phyloP scores from a whole-genome alignment of 2,888 invertebrate species.

The Zootermopsis nevadensis region DNA sequence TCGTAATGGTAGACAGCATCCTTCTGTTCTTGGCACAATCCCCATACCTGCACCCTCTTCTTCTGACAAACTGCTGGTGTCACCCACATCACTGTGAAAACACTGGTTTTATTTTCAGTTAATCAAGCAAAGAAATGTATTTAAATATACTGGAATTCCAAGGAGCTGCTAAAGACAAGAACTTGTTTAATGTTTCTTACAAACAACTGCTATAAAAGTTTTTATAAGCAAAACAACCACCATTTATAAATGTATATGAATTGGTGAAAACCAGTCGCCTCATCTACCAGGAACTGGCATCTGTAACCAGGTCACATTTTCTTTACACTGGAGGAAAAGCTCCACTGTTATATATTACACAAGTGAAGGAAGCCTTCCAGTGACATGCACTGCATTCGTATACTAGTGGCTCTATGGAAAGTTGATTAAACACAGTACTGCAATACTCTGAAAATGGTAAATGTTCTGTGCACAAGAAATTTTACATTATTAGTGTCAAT shows the following conservation, averaged over 20 bases:
- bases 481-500: too few relatives aligned
- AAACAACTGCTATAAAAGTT: too few relatives aligned
- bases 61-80: conserved; percentile 78
- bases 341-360: background rate
- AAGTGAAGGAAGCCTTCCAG: conserved; percentile 8
- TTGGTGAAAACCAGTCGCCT: background rate
- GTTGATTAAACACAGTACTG: too few relatives aligned
- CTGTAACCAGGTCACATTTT: background rate
- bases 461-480: too few relatives aligned
- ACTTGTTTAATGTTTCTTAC: too few relatives aligned
- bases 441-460: too few relatives aligned
- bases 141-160: too few relatives aligned
- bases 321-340: conserved; percentile 24
- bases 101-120: background rate
- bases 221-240: too few relatives aligned
- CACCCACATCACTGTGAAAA: conserved; percentile 78
- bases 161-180: too few relatives aligned
- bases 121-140: background rate
- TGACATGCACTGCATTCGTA: background rate
- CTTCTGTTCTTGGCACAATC: conserved; percentile 58
- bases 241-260: conserved; percentile 1
- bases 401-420: too few relatives aligned
- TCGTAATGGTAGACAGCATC: conserved; percentile 63
- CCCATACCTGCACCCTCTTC: conserved; percentile 60
- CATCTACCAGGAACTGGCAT: background rate